Percentiles rank a stretch among this genome's conserved stretches.
Evolutionary conservation across 2,888 invertebrate genomes (phyloP).

Genomic region (Leptopilina drosophilae): DNA sequence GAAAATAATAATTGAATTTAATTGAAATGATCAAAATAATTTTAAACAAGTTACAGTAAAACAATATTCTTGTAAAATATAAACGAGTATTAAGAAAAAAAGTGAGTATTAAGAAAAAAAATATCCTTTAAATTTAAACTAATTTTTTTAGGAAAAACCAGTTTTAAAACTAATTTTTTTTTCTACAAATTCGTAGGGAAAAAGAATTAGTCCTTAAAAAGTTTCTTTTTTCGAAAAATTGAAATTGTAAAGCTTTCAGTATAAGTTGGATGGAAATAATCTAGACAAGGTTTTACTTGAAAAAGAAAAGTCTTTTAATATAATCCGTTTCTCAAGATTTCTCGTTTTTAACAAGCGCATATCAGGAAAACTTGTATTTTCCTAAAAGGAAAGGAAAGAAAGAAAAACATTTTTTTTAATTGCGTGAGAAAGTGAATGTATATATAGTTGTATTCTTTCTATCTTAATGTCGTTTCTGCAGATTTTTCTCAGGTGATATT

Average conservation of each 20-base stretch:
- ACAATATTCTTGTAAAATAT: too few species aligned
- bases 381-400: background rate
- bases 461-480: slow-evolving; percentile 8
- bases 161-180: too few species aligned
- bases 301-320: background rate
- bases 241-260: background rate
- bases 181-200: too few species aligned
- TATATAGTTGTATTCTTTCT: slow-evolving; percentile 5
- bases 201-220: too few species aligned
- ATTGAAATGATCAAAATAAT: too few species aligned
- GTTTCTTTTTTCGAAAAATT: too few species aligned
- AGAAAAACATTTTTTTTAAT: background rate
- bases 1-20: too few species aligned
- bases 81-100: too few species aligned
- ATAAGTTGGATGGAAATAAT: background rate
- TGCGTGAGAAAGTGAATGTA: slow-evolving; percentile 19
- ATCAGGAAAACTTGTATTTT: slow-evolving; percentile 1
- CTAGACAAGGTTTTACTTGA: background rate
- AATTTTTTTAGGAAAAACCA: too few species aligned
- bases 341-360: slow-evolving; percentile 5
- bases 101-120: too few species aligned
- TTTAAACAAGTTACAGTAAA: too few species aligned
- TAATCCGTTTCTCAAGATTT: background rate
- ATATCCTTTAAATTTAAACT: too few species aligned
- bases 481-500: slow-evolving; percentile 17